phyloP scores from a whole-genome alignment of 92 coral and sea anemone genomes.

The Anthopleura xanthogrammica region DNA sequence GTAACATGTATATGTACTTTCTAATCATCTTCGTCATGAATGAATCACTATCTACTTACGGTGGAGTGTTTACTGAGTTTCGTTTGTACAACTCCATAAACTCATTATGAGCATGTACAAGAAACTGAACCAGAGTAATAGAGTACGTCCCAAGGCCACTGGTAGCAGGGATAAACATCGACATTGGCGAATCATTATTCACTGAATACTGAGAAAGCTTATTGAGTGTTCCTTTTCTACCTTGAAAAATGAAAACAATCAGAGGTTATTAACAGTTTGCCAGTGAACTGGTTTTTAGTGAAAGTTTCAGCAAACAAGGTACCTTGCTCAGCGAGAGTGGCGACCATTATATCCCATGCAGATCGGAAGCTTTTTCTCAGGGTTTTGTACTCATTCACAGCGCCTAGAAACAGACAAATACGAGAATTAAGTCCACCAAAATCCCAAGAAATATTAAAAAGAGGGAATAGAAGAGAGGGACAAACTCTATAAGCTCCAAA shows the following conservation, averaged over 20 bases:
- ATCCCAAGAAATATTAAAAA: too few relatives aligned
- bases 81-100: conserved; percentile 56
- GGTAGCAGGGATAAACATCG: conserved; percentile 74
- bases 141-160: conserved; percentile 73
- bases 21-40: too few relatives aligned
- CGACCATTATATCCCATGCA: conserved; percentile 71
- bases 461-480: too few relatives aligned
- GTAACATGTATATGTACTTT: too few relatives aligned
- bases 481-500: too few relatives aligned
- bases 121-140: conserved; percentile 49
- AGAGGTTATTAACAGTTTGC: background rate
- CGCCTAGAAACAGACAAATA: conserved; percentile 28
- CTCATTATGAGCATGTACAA: conserved; percentile 60
- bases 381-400: conserved; percentile 39
- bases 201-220: conserved; percentile 40
- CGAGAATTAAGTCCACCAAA: too few relatives aligned
- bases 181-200: conserved; percentile 51
- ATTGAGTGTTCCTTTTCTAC: background rate
- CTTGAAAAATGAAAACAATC: background rate
- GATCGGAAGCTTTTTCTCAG: conserved; percentile 63
- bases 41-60: too few relatives aligned
- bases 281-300: too few relatives aligned
- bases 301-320: background rate
- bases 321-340: conserved; percentile 38
- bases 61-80: conserved; percentile 21